Evolutionary conservation across 2,113 vertebrate species (phyloP).

Genomic region (Malurus elegans): DNA sequence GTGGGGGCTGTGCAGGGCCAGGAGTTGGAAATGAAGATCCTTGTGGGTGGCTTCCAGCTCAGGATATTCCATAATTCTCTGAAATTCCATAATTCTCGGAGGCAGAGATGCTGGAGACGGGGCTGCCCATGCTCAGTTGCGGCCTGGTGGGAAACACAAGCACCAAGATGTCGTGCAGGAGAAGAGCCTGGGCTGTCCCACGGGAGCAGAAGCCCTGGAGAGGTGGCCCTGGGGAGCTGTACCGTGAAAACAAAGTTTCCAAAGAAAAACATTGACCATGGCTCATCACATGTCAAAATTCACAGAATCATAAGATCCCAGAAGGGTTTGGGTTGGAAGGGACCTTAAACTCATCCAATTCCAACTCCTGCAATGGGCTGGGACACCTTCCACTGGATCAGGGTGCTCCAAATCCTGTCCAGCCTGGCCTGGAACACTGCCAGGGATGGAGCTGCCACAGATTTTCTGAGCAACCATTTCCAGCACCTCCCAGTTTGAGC

Average conservation of each 20-base stretch:
- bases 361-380: neutral
- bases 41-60: neutral
- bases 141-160: neutral
- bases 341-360: neutral
- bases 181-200: neutral
- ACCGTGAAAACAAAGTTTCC: neutral
- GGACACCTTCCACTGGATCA: neutral
- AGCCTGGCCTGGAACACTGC: rapidly evolving
- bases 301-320: neutral
- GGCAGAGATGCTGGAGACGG: neutral
- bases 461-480: neutral
- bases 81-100: neutral
- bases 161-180: neutral
- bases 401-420: rapidly evolving
- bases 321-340: neutral
- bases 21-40: neutral
- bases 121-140: rapidly evolving
- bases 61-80: neutral
- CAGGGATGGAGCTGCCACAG: neutral
- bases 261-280: neutral
- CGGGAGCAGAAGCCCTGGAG: neutral
- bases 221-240: neutral
- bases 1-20: neutral
- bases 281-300: neutral
- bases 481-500: neutral